Base-by-base conservation (phyloP, 2,113 vertebrate species). In the Oncorhynchus mykiss region DNA sequence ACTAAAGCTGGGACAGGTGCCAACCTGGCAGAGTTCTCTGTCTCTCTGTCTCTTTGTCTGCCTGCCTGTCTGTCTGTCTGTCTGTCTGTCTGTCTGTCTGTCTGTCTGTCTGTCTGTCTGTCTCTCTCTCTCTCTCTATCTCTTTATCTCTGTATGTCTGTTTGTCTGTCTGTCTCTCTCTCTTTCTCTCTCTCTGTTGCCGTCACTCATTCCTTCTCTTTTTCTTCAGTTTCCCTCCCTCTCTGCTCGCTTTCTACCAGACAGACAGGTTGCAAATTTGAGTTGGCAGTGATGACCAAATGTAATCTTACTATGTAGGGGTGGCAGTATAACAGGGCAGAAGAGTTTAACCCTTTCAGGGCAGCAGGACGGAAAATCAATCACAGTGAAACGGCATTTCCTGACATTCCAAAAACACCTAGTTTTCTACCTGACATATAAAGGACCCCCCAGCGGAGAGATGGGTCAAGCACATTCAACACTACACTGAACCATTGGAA, bases 281-380 rank as follows among this genome's bases (percentile, higher is more conserved):
- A 78, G 82, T 86, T 92, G 90, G 88, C 91, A 90, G 86, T 75
- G 74, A 77, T 18, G 79, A 82, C 87, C 89, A 84, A 90, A 92
- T 82, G 83, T 87, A 91, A 90, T 93, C 88, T 88, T 70, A 71
- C 70, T 73, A 73, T 74, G 71, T 29, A 77, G 18, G 60, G 24
- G 34, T 5, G 51, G 16, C 51, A 54, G 16, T 54, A 54, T 72
- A 67, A 9, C 7, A 29, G 39, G n/a, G 31, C 64, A 14, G 48
- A 34, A 84, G 85, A 70, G 78, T 84, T 93, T 91, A 93, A 91
- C 91, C 88, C 87, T 76, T 91, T 90, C 81, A 73, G 20, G 51
- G 72, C 24, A 54, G 57, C 3, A 67, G 80, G 76, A 85, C 45
- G 64, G 54, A 65, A 77, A 90, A 90, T 89, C 85, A 88, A 90